A percentile compares a stretch with the other conserved stretches of the same genome.
Conservation (phyloP, 2,113 vertebrate genomes). For the Acrocephalus kingi region DNA sequence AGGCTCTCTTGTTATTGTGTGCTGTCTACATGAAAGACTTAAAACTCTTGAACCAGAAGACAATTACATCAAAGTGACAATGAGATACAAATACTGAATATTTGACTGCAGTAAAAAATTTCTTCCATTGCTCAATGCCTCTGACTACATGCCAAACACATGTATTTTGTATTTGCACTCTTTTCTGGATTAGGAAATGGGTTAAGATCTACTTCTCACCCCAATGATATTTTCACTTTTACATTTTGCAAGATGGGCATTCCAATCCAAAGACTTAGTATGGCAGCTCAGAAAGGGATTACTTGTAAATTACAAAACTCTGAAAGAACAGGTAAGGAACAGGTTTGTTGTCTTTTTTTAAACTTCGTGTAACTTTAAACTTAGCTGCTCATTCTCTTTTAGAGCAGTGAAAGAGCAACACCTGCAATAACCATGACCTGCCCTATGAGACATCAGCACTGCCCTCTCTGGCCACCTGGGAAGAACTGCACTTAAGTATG, state of each 20-base stretch:
- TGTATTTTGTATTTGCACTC: neutral
- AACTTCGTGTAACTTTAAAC: neutral
- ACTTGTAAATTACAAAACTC: neutral
- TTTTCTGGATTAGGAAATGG: neutral
- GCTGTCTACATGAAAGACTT: neutral
- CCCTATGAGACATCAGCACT: neutral
- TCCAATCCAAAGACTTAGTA: neutral
- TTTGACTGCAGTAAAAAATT: neutral
- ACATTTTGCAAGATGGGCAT: neutral
- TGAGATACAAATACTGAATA: neutral
- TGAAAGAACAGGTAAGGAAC: neutral
- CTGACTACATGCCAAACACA: neutral
- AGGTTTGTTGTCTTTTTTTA: neutral
- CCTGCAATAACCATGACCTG: neutral
- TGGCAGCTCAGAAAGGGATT: neutral
- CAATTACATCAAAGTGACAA: neutral
- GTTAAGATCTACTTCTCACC: neutral
- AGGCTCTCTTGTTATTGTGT: neutral
- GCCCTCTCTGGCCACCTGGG: neutral
- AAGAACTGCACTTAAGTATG: neutral
- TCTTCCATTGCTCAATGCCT: neutral
- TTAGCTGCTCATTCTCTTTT: neutral
- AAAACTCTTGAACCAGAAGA: neutral
- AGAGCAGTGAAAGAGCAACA: neutral
- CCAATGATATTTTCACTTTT: neutral